A percentile compares a stretch with the other conserved stretches of the same genome.
phyloP scores from a whole-genome alignment of 2,888 invertebrate species.

The Pachydiplax longipennis region DNA sequence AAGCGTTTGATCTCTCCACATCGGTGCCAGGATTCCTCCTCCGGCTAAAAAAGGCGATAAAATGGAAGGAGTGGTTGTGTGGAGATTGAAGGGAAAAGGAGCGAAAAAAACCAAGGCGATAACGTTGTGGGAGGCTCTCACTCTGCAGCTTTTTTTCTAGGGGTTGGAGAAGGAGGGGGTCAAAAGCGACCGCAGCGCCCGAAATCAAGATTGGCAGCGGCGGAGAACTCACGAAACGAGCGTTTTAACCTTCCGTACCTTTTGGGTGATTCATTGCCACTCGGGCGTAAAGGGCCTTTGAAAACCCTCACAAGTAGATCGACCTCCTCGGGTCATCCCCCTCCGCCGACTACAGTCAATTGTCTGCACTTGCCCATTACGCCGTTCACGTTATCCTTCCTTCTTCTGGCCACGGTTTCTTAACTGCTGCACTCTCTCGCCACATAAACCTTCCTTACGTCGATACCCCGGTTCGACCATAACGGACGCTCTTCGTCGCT shows the following conservation, averaged over 20 bases:
- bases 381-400: no score
- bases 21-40: not conserved
- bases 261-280: slow-evolving; percentile 1
- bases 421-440: no score
- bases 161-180: not conserved
- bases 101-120: not conserved
- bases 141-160: no score
- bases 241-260: not conserved
- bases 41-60: not conserved
- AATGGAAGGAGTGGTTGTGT: not conserved
- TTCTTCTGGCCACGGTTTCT: no score
- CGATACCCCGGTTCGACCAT: no score
- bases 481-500: no score
- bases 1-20: not conserved
- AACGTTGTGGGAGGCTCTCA: not conserved
- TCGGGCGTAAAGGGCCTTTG: not conserved
- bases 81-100: not conserved
- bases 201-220: not conserved
- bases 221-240: not conserved
- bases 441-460: no score
- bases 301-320: not conserved
- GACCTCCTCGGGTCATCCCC: not conserved
- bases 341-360: not conserved
- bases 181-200: not conserved
- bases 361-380: no score